Percentiles rank a stretch among this genome's conserved stretches.
Conservation (phyloP, 2,888 invertebrate species). For the Sclerodermus sp. region DNA sequence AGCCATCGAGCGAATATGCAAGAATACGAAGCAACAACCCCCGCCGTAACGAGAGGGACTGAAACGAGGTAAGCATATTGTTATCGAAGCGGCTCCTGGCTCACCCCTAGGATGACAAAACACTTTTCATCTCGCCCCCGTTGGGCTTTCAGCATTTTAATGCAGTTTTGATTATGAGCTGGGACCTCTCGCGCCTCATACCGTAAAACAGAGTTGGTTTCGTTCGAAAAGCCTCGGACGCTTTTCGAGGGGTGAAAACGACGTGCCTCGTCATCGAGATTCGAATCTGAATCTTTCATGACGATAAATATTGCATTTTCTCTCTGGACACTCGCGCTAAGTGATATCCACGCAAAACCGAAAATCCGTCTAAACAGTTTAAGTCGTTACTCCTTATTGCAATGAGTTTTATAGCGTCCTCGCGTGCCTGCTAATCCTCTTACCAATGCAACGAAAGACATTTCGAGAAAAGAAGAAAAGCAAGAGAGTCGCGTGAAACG, state of each 20-base stretch:
- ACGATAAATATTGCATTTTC: background rate
- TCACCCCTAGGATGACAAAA: conserved; percentile 36
- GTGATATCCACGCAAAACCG: too few species aligned
- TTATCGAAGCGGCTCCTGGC: conserved; percentile 22
- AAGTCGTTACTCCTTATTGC: too few species aligned
- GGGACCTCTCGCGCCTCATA: conserved; percentile 17
- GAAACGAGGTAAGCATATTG: conserved; percentile 36
- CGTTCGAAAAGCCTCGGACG: conserved; percentile 9
- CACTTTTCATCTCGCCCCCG: conserved; percentile 38
- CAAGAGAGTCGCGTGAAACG: too few species aligned
- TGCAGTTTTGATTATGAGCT: conserved; percentile 40
- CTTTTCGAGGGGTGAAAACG: conserved; percentile 14
- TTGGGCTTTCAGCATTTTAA: conserved; percentile 40
- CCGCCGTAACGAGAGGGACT: conserved; percentile 17
- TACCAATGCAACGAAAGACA: too few species aligned
- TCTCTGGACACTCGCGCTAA: too few species aligned
- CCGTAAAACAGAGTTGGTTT: conserved; percentile 25
- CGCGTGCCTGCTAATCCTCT: too few species aligned
- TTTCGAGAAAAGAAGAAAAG: too few species aligned
- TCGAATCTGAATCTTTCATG: conserved; percentile 26
- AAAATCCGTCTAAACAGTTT: too few species aligned
- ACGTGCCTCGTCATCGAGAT: conserved; percentile 20
- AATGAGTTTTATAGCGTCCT: too few species aligned
- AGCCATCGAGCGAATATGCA: background rate
- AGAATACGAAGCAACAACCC: background rate